Base-by-base conservation (phyloP, 2,113 vertebrate genomes). In the Macrotus californicus region DNA sequence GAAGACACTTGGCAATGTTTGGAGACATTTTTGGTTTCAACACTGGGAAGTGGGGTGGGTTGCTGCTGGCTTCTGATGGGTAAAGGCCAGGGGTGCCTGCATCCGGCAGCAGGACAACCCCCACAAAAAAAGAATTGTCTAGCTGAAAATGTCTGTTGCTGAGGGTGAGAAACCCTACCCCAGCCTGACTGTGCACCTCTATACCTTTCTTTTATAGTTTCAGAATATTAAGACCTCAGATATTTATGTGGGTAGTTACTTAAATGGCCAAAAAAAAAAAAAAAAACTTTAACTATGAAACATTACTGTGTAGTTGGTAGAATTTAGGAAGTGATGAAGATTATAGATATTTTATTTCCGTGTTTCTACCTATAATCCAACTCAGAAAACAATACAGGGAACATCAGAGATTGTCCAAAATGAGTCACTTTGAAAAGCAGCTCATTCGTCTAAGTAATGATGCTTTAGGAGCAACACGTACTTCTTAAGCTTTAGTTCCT, bases 161-260 rank as follows among this genome's bases (percentile, higher is more conserved):
- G 46, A 94, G 59, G 73, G 64, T 36, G 61, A 93, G 54, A 67
- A 89, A 67, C 21, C 22, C 26, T 82, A 1, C 52, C 34, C 59
- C 89, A 94, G 89, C 82, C 79, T 93, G 89, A 75, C 90, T 95
- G 89, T 97, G 89, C 48, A 61, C 95, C 97, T 96, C 97, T 82
- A 31, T 94, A 94, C 85, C 92, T 94, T 79, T 96, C 54, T 75
- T 96, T 82, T 95, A 75, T 81, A 97, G 87, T 85, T 94, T 70
- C 91, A 95, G 48, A 90, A 94, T 96, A 76, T 97, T 89, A 95
- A 97, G 97, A 88, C 50, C 66, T 18, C 50, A n/a, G 72, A 92
- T 96, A 79, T 96, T 95, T 96, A 86, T 96, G 93, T 98, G 89
- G 75, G 50, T 95, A 92, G 93, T 85, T 96, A 94, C 89, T 97